Evolutionary conservation across 2,888 invertebrate genomes (phyloP).

Genomic region (Kuschelorhynchus macadamiae): DNA sequence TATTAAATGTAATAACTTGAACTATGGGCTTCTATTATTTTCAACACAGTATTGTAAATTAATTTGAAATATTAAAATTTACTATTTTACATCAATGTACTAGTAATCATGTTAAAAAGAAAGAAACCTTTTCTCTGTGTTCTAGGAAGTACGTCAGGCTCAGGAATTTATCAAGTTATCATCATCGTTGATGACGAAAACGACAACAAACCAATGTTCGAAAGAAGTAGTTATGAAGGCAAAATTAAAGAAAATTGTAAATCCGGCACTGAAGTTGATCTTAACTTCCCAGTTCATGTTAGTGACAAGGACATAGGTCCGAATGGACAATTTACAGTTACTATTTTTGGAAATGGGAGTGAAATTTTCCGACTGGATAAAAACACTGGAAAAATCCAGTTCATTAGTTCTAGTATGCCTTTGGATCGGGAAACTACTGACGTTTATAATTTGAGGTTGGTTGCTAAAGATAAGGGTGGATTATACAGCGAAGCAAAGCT

Average conservation of each 20-base stretch:
- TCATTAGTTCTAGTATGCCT: conserved; percentile 67
- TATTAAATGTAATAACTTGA: too few species aligned
- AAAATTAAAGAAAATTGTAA: conserved; percentile 84
- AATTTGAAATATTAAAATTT: too few species aligned
- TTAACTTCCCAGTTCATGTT: conserved; percentile 79
- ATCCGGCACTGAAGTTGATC: conserved; percentile 78
- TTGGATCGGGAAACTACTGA: conserved; percentile 83
- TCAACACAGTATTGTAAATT: too few species aligned
- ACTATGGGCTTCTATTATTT: too few species aligned
- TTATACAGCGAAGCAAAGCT: conserved; percentile 81
- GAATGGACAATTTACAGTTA: conserved; percentile 79
- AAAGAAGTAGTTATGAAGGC: conserved; percentile 80
- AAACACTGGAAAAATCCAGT: conserved; percentile 75
- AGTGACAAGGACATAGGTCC: conserved; percentile 79
- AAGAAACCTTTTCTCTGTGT: neutral
- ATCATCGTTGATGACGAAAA: conserved; percentile 89
- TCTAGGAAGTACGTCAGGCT: conserved; percentile 65
- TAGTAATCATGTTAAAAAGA: too few species aligned
- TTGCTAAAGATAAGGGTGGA: conserved; percentile 84
- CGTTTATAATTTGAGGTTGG: conserved; percentile 77
- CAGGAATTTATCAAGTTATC: conserved; percentile 68
- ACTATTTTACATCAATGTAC: too few species aligned
- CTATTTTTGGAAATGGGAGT: conserved; percentile 82
- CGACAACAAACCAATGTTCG: conserved; percentile 88
- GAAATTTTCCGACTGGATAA: conserved; percentile 81